Evolutionary conservation across 2,888 invertebrate genomes (phyloP).

Genomic region (Dysmachus trigonus): DNA sequence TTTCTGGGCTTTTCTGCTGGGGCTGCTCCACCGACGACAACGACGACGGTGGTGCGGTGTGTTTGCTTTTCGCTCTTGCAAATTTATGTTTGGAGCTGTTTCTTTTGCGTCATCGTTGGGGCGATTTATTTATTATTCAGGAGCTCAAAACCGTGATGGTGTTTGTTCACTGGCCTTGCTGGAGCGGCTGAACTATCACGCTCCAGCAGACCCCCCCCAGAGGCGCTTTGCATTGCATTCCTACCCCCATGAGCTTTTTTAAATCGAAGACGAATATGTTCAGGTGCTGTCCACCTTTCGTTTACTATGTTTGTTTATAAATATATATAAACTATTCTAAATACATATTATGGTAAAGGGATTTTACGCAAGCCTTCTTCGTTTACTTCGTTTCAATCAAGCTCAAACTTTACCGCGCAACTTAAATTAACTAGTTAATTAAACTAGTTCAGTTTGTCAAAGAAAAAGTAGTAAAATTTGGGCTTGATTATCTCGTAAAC

Average conservation of each 20-base stretch:
- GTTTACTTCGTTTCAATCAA: too few relatives aligned
- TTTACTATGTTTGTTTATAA: too few relatives aligned
- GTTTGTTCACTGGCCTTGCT: neutral
- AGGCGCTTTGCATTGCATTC: neutral
- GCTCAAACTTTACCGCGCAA: too few relatives aligned
- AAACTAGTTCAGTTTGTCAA: too few relatives aligned
- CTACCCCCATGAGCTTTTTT: neutral
- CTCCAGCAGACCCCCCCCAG: neutral
- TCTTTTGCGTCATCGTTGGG: neutral
- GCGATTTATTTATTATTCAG: neutral
- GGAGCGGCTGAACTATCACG: neutral
- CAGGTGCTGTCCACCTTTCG: neutral
- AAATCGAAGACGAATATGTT: neutral
- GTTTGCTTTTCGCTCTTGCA: neutral
- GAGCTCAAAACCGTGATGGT: neutral
- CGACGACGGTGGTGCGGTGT: neutral
- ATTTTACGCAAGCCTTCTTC: too few relatives aligned
- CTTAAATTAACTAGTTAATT: too few relatives aligned
- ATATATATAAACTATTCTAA: too few relatives aligned
- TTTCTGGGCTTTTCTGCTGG: neutral
- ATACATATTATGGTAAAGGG: too few relatives aligned
- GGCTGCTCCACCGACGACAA: neutral
- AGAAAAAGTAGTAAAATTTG: too few relatives aligned
- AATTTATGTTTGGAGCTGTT: neutral
- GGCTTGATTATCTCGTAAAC: too few relatives aligned